Evolutionary conservation across 2,113 vertebrate genomes (phyloP).

Genomic region (Diphyllodes magnificus): DNA sequence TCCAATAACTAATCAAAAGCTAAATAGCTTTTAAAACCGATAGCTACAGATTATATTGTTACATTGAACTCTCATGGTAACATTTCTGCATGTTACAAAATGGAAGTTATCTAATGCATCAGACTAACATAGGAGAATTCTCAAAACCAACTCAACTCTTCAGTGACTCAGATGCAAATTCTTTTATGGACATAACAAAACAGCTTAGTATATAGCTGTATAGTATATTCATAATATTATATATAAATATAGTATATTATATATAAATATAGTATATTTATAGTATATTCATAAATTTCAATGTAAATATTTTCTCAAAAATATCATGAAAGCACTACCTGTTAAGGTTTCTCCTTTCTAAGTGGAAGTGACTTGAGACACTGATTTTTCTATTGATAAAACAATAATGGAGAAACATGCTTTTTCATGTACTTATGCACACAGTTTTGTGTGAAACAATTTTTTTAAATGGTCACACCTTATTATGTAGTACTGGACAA

Average conservation of each 20-base stretch:
- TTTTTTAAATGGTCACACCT: background rate
- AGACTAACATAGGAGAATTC: background rate
- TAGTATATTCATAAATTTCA: background rate
- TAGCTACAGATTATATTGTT: background rate
- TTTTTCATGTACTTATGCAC: background rate
- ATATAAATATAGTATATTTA: no score
- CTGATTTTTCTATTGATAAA: background rate
- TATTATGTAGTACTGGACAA: background rate
- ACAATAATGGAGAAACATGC: background rate
- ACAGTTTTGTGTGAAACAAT: background rate
- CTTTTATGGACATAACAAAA: background rate
- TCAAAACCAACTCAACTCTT: background rate
- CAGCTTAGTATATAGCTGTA: background rate
- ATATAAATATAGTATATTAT: no score
- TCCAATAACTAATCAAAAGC: background rate
- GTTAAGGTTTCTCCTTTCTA: background rate
- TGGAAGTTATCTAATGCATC: background rate
- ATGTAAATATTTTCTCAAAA: background rate
- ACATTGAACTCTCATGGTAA: background rate
- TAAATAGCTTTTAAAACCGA: background rate
- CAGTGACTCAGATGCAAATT: background rate
- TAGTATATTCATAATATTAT: no score
- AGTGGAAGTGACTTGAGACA: background rate
- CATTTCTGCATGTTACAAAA: background rate
- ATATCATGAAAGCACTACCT: background rate